phyloP scores from a whole-genome alignment of 2,797 vertebrate species.

The Xerus rutilus region DNA sequence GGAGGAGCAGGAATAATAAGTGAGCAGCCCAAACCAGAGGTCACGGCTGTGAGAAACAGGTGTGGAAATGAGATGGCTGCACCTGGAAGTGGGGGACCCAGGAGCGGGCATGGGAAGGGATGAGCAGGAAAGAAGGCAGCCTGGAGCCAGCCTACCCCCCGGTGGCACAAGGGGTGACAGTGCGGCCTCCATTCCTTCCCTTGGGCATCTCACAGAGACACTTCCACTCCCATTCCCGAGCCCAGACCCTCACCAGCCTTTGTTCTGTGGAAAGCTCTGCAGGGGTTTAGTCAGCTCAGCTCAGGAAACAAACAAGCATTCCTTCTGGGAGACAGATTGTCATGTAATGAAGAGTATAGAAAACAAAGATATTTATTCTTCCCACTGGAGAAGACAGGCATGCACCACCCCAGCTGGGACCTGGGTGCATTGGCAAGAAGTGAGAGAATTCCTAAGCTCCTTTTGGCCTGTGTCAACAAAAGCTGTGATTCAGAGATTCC shows the following conservation, averaged over 20 bases:
- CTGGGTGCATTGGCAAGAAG: neutral
- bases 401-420: neutral
- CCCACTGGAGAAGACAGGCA: neutral
- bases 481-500: slow-evolving; percentile 74
- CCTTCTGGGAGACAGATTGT: slow-evolving; percentile 55
- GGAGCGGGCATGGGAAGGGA: neutral
- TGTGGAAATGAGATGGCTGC: neutral
- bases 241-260: neutral
- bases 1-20: neutral
- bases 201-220: too few relatives aligned
- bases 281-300: neutral
- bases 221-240: neutral
- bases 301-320: slow-evolving; percentile 53
- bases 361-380: slow-evolving; percentile 73
- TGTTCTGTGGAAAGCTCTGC: neutral
- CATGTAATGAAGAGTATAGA: neutral
- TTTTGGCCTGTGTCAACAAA: slow-evolving; percentile 68
- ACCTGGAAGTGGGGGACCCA: neutral
- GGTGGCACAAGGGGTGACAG: neutral
- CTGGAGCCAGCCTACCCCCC: neutral
- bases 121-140: neutral
- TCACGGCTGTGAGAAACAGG: too few relatives aligned
- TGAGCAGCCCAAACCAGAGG: neutral
- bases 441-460: neutral
- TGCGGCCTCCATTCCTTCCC: neutral